A percentile compares a stretch with the other conserved stretches of the same genome.
Conservation (phyloP, 2,113 vertebrate genomes). For the Probosciger aterrimus region DNA sequence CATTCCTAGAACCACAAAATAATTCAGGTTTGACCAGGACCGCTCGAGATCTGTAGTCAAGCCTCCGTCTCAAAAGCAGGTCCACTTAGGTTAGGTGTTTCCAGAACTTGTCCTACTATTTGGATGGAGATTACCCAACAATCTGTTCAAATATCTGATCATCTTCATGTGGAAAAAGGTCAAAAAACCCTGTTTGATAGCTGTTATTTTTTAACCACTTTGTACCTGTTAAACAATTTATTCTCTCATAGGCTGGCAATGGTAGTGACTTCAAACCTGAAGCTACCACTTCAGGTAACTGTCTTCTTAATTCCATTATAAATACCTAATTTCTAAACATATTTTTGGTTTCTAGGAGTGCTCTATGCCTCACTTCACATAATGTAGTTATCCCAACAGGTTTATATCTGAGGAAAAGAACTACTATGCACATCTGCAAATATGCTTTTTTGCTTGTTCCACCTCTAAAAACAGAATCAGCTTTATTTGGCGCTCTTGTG, state of each 20-base stretch:
- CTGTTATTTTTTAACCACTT: background rate
- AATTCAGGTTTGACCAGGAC: background rate
- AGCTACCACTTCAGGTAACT: background rate
- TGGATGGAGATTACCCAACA: background rate
- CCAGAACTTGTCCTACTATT: background rate
- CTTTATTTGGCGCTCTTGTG: background rate
- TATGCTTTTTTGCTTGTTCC: background rate
- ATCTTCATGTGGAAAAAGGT: background rate
- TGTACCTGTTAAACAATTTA: background rate
- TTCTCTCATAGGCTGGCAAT: background rate
- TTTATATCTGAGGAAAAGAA: background rate
- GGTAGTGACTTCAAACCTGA: background rate
- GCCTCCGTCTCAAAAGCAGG: background rate
- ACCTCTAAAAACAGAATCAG: background rate
- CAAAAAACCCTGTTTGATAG: rapidly evolving
- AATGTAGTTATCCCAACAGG: background rate
- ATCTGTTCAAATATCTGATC: background rate
- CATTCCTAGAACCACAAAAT: background rate
- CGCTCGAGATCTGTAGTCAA: background rate
- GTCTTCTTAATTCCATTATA: background rate
- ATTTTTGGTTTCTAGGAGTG: background rate
- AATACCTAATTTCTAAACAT: background rate
- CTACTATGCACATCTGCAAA: background rate
- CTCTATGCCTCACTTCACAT: background rate
- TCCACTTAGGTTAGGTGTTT: background rate